Evolutionary conservation across 2,888 invertebrate species (phyloP).

Genomic region (Noctua janthe): DNA sequence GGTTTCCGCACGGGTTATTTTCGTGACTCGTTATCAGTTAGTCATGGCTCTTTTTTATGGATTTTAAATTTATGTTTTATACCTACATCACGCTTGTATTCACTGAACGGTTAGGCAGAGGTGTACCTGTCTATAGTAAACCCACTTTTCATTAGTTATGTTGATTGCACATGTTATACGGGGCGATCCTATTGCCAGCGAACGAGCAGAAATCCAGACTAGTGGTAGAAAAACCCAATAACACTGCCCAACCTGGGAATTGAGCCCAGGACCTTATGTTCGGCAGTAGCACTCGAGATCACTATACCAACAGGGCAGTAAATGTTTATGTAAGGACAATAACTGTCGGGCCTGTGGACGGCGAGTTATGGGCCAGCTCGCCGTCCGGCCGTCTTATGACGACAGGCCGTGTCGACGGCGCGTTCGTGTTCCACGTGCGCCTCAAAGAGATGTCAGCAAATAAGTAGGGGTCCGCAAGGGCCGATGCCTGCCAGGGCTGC

Average conservation of each 20-base stretch:
- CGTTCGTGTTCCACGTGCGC: no score
- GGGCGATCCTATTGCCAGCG: neutral
- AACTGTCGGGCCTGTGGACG: no score
- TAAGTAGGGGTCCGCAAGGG: no score
- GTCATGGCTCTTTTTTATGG: constrained; percentile 15
- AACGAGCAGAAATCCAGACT: neutral
- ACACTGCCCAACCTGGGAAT: neutral
- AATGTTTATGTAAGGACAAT: neutral
- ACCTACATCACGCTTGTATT: neutral
- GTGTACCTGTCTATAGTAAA: neutral
- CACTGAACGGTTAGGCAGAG: neutral
- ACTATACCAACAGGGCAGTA: neutral
- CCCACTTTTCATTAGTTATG: neutral
- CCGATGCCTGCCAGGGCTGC: no score
- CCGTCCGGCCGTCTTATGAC: no score
- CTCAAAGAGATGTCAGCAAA: no score
- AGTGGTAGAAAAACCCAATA: neutral
- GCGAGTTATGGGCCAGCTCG: no score
- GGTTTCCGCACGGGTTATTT: constrained; percentile 5
- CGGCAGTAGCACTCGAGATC: neutral
- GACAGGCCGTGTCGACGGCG: no score
- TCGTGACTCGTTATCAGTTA: constrained; percentile 16
- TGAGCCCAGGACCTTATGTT: neutral
- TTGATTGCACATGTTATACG: neutral
- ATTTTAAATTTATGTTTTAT: constrained; percentile 1